Base-by-base conservation (phyloP, 2,888 invertebrate species). In the Himalopsyche japonica region DNA sequence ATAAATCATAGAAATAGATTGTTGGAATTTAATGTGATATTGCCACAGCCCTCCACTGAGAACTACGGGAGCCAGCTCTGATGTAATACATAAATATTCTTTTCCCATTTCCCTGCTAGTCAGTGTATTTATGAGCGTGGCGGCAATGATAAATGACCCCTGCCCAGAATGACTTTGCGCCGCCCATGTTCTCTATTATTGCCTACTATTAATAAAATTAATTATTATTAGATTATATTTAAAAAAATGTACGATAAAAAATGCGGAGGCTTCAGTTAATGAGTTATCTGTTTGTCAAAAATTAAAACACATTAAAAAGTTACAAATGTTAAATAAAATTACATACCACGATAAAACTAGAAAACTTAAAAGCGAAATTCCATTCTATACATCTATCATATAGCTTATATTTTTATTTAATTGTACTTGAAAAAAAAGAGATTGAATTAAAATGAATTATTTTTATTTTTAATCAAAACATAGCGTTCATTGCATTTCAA, bases 31-130 rank as follows among this genome's bases (percentile, higher is more conserved):
- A 43, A 43, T 43, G 15, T 15, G 15, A 57, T 20, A 57, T 20
- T 20, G 8, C 10, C 57, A 57, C 57, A 6, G 24, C n/a, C n/a
- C 20, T 4, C 57, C 57, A 57, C 57, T 57, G 57, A 8, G 15
- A 57, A 57, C 57, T 57, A n/a, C 57, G 57, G 57, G 57, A 57
- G 57, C 24, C 57, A 20, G 57, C 20, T 57, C 57, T 57, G 57
- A 57, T 84, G 84, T 77, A 84, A 82, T 86, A 86, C 86, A 86
- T 86, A 86, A 84, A 86, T 86, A 86, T 84, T 83, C 84, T 86
- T 86, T 86, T 83, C 84, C 86, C 84, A 84, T 86, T 86, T 84
- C 86, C 86, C 86, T 84, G 83, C 81, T 84, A 86, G 86, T 84
- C 82, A 84, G 86, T 86, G 86, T 84, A 86, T 86, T 86, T 86